These are phyloP conservation scores for Maconellicoccus hirsutus DNA, from an alignment of 1,140 invertebrate species.

Conservation along the genomic window DNA sequence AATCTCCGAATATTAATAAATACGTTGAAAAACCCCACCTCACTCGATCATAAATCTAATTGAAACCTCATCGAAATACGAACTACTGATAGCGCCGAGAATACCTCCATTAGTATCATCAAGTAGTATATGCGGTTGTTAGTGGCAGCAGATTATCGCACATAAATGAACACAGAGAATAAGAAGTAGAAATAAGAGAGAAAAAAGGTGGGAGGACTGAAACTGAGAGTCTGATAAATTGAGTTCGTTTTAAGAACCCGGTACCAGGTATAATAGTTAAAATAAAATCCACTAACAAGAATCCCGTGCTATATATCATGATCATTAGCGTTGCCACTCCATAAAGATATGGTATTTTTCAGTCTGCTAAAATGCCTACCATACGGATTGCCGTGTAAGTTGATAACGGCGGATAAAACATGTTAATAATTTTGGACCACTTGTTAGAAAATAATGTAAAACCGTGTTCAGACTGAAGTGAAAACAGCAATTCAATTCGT, in stretches of 20 bases:
- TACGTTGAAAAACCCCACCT: constrained; percentile 1
- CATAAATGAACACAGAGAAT: background rate
- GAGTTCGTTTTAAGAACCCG: constrained; percentile 18
- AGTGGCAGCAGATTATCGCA: constrained; percentile 7
- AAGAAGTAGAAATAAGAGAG: background rate
- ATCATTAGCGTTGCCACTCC: constrained; percentile 21
- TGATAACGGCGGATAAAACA: constrained; percentile 16
- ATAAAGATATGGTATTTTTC: constrained; percentile 18
- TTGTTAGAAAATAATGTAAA: constrained; percentile 7
- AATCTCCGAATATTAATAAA: background rate
- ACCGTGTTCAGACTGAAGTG: constrained; percentile 15
- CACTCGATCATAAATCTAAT: constrained; percentile 12
- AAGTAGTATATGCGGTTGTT: background rate
- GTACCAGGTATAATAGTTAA: constrained; percentile 22
- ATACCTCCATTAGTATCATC: constrained; percentile 22
- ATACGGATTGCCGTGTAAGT: constrained; percentile 4
- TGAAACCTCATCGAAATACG: constrained; percentile 12
- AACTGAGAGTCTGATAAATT: constrained; percentile 21
- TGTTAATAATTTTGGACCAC: constrained; percentile 18
- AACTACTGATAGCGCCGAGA: constrained; percentile 3
- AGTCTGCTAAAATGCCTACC: constrained; percentile 21
- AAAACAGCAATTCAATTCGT: background rate
- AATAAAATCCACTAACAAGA: constrained; percentile 22
- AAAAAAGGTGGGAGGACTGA: constrained; percentile 5
- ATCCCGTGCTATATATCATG: constrained; percentile 21